Conservation (phyloP, 2,888 invertebrate genomes). For the Lobophora halterata region DNA sequence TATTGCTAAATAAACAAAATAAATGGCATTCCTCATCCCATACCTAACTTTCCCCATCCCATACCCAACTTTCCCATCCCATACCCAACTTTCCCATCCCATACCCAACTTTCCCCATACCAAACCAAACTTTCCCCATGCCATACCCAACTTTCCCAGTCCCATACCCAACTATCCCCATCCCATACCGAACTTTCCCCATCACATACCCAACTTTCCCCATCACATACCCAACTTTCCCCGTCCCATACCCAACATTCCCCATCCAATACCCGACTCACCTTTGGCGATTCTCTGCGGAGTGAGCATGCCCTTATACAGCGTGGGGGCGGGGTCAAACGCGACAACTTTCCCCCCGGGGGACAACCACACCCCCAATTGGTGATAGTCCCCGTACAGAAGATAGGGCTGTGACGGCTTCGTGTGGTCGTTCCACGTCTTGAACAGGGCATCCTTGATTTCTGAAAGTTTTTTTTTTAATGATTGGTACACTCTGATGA, state of each 20-base stretch:
- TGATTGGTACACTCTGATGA: neutral
- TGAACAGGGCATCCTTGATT: conserved; percentile 64
- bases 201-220: too few species aligned
- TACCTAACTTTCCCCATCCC: too few species aligned
- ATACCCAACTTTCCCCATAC: too few species aligned
- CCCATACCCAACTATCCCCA: too few species aligned
- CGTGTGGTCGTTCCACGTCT: conserved; percentile 60
- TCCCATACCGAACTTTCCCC: too few species aligned
- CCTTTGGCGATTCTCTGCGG: conserved; percentile 59
- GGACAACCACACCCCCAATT: conserved; percentile 67
- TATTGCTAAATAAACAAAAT: too few species aligned
- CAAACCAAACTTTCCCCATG: too few species aligned
- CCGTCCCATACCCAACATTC: neutral
- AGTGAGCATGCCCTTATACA: conserved; percentile 55
- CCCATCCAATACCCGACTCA: conserved; percentile 23
- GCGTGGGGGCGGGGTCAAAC: conserved; percentile 67
- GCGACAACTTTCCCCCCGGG: conserved; percentile 66
- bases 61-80: too few species aligned
- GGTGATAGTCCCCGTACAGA: conserved; percentile 69
- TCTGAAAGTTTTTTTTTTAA: conserved; percentile 39
- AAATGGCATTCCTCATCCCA: too few species aligned
- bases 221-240: too few species aligned
- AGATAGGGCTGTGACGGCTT: conserved; percentile 49
- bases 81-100: too few species aligned
- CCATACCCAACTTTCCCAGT: too few species aligned